Evolutionary conservation across 2,113 vertebrate species (phyloP).

Genomic region (Phoenicopterus ruber): DNA sequence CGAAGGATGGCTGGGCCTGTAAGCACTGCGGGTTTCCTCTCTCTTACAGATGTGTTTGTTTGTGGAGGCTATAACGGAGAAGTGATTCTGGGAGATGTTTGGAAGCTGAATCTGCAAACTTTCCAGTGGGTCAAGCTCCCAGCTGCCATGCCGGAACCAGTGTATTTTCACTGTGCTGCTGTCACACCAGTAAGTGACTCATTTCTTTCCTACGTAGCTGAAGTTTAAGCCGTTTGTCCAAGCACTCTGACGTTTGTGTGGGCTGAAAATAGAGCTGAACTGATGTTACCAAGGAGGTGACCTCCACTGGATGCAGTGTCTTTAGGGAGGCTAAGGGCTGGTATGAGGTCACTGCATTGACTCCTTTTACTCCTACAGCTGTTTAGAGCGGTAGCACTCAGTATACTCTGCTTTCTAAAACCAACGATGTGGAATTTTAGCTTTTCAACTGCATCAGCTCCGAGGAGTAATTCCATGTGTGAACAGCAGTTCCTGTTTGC

Average conservation of each 20-base stretch:
- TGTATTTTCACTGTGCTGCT: slow-evolving; percentile 97
- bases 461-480: neutral
- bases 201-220: fast-evolving
- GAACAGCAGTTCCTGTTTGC: neutral
- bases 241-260: fast-evolving
- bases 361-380: neutral
- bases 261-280: neutral
- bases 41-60: slow-evolving; percentile 87
- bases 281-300: neutral
- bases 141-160: slow-evolving; percentile 93
- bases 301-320: neutral
- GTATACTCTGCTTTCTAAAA: neutral
- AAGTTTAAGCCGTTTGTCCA: fast-evolving
- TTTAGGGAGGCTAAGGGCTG: neutral
- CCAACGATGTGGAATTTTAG: fast-evolving
- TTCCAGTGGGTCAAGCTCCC: slow-evolving; percentile 95
- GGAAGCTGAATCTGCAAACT: slow-evolving; percentile 91
- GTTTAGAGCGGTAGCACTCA: fast-evolving
- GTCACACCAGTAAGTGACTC: slow-evolving; percentile 89
- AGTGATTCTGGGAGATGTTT: slow-evolving; percentile 91
- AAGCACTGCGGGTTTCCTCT: neutral
- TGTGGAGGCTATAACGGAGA: slow-evolving; percentile 97
- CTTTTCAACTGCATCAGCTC: neutral
- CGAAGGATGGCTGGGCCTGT: neutral
- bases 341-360: neutral